Evolutionary conservation across 2,888 invertebrate genomes (phyloP).

Genomic region (Sacculina carcini): DNA sequence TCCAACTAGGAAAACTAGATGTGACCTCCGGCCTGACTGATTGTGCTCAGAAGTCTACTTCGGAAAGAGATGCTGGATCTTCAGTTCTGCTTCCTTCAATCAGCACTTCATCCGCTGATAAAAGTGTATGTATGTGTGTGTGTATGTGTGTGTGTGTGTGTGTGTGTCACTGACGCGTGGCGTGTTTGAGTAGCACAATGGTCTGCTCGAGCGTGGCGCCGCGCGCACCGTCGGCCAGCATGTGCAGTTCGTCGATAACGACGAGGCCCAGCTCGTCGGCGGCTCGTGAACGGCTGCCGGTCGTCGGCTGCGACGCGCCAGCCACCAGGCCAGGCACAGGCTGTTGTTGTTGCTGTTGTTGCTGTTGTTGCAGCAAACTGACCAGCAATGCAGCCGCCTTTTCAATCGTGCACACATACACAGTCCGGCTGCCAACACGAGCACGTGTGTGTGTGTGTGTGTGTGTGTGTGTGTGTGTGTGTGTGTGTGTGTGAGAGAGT

Average conservation of each 20-base stretch:
- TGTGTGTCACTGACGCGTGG: slow-evolving; percentile 29
- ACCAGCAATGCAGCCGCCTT: slow-evolving; percentile 64
- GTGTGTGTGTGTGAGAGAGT: neutral
- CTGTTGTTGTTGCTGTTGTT: too few relatives aligned
- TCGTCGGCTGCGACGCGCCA: too few relatives aligned
- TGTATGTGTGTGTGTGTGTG: too few relatives aligned
- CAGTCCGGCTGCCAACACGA: slow-evolving; percentile 24
- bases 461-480: neutral
- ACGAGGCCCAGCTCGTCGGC: slow-evolving; percentile 23
- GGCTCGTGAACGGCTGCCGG: too few relatives aligned
- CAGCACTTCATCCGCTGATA: too few relatives aligned
- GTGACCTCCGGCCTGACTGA: too few relatives aligned
- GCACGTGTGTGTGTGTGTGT: neutral
- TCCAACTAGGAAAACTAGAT: too few relatives aligned
- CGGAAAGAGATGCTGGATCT: too few relatives aligned
- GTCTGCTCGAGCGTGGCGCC: slow-evolving; percentile 62
- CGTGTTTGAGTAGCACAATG: slow-evolving; percentile 46
- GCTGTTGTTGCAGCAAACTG: slow-evolving; percentile 46
- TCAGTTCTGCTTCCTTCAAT: too few relatives aligned
- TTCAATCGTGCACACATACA: slow-evolving; percentile 84
- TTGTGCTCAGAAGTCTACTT: too few relatives aligned
- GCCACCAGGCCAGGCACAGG: too few relatives aligned
- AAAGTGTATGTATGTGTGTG: too few relatives aligned
- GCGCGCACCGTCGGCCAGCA: slow-evolving; percentile 62
- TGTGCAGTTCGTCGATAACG: slow-evolving; percentile 73